Percentiles rank a stretch among this genome's conserved stretches.
Evolutionary conservation across 1,140 invertebrate genomes (phyloP).

Genomic region (Drosophila sulfurigaster): DNA sequence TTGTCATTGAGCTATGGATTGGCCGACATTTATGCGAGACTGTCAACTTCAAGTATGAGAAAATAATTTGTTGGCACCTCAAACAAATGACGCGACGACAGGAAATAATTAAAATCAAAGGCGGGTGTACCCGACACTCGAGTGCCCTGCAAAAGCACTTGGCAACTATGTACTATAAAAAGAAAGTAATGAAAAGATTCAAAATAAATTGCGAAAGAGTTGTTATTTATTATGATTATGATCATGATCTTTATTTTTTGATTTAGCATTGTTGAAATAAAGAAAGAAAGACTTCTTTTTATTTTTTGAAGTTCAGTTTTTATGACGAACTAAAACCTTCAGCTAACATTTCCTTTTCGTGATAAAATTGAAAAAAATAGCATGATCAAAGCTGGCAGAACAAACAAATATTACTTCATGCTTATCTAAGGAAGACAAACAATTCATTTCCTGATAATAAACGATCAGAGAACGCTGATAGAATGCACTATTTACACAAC

Average conservation of each 20-base stretch:
- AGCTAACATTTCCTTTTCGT: conserved; percentile 1
- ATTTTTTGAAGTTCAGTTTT: not conserved
- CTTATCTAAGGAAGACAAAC: conserved; percentile 30
- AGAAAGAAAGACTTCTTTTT: not conserved
- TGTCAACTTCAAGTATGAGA: conserved; percentile 23
- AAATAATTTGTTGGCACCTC: conserved; percentile 15
- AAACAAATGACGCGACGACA: conserved; percentile 11
- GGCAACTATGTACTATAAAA: not conserved
- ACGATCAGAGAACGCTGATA: conserved; percentile 25
- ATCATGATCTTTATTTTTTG: not conserved
- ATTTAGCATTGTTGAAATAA: not conserved
- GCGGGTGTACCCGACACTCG: not conserved
- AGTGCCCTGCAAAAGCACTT: not conserved
- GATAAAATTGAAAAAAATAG: conserved; percentile 3
- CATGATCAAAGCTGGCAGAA: conserved; percentile 28
- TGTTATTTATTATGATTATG: not conserved
- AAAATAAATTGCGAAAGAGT: not conserved
- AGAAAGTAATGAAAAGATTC: not conserved
- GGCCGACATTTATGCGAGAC: conserved; percentile 57
- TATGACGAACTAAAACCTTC: not conserved
- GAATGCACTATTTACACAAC: conserved; percentile 32
- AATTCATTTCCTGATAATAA: conserved; percentile 36
- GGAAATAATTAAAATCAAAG: conserved; percentile 3
- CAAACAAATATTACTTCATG: conserved; percentile 18
- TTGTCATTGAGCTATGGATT: conserved; percentile 58